These are phyloP conservation scores for Corvus hawaiiensis DNA, from an alignment of 2,113 vertebrate species.

Conservation along the genomic window DNA sequence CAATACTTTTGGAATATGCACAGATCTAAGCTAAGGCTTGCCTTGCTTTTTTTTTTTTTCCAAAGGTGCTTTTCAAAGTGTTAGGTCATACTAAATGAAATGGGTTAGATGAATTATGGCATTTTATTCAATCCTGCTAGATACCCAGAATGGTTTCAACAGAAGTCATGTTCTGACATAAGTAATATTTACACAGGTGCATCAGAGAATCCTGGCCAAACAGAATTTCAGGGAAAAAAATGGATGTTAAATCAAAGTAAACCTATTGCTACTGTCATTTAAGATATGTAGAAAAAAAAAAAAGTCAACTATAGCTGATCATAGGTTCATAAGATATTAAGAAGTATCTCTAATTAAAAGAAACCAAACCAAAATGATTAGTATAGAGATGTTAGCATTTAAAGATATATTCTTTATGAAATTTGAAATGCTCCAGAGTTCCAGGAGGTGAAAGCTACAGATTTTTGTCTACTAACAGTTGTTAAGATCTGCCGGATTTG, in stretches of 20 bases:
- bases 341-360: not conserved
- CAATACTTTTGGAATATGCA: not conserved
- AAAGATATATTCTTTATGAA: not conserved
- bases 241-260: not conserved
- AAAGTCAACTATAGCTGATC: not conserved
- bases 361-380: not conserved
- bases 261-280: not conserved
- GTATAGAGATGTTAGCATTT: not conserved
- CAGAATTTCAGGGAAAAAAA: not conserved
- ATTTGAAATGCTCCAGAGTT: not conserved
- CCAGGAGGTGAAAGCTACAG: not conserved
- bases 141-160: not conserved
- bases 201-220: not conserved
- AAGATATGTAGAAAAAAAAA: not conserved
- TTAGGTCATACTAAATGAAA: not conserved
- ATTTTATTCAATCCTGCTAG: not conserved
- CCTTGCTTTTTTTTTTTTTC: not conserved
- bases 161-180: not conserved
- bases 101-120: not conserved
- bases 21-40: not conserved
- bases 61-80: not conserved
- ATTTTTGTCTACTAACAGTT: not conserved
- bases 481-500: not conserved
- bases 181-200: not conserved
- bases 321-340: not conserved